Conservation (phyloP, 2,888 invertebrate species). For the Drosophila nr. medialis region DNA sequence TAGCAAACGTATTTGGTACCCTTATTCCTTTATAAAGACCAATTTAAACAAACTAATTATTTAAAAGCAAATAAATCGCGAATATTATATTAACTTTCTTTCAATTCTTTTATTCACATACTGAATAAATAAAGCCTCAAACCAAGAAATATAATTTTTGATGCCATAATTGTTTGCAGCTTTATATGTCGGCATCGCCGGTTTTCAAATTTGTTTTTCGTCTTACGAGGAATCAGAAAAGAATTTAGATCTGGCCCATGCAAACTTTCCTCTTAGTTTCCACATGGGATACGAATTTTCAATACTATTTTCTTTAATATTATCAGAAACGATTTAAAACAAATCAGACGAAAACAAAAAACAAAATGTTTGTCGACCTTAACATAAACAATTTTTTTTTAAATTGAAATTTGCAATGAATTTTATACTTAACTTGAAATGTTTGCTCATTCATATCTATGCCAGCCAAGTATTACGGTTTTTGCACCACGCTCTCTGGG, state of each 20-base stretch:
- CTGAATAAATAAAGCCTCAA: not conserved
- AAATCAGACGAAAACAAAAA: not conserved
- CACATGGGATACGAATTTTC: not conserved
- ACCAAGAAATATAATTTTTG: not conserved
- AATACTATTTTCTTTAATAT: not conserved
- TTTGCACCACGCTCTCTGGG: not conserved
- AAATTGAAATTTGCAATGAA: not conserved
- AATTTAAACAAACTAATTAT: too few relatives aligned
- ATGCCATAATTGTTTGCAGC: not conserved
- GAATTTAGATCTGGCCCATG: not conserved
- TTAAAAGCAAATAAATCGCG: too few relatives aligned
- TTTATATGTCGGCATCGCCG: not conserved
- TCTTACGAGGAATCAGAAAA: not conserved
- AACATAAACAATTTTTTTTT: not conserved
- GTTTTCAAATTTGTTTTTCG: too few relatives aligned
- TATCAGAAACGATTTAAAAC: not conserved
- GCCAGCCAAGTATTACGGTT: not conserved
- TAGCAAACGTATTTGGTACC: not conserved
- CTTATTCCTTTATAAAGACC: not conserved
- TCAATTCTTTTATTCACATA: too few relatives aligned
- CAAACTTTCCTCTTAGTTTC: not conserved
- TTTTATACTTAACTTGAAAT: not conserved
- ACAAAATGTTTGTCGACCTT: not conserved
- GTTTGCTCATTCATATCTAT: not conserved
- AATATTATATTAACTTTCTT: too few relatives aligned